Conservation (phyloP, 2,797 vertebrate species). For the Pseudochirops cupreus region DNA sequence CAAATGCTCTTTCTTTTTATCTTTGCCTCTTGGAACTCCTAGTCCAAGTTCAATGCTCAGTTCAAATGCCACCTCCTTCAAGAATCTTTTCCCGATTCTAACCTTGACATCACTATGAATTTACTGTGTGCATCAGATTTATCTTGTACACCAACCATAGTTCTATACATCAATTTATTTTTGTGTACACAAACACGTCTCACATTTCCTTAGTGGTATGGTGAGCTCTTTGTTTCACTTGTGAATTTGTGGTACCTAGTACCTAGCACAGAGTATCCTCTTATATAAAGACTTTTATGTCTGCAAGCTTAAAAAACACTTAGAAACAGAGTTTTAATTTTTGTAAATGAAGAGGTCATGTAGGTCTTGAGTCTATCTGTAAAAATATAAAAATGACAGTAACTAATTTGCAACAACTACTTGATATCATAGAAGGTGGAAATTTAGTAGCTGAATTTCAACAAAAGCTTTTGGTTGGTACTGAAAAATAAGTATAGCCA, state of each 20-base stretch:
- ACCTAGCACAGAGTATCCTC: not conserved
- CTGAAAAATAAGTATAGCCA: not conserved
- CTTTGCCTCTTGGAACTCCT: not conserved
- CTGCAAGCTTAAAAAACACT: not conserved
- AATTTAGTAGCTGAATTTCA: not conserved
- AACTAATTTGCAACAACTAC: not conserved
- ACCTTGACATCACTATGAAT: not conserved
- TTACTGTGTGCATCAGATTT: not conserved
- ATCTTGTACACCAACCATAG: not conserved
- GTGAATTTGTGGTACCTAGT: too few species aligned
- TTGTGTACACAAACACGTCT: not conserved
- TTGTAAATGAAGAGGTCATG: not conserved
- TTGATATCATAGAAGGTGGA: not conserved
- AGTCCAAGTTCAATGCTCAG: not conserved
- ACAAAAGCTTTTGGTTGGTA: not conserved
- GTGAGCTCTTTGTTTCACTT: too few species aligned
- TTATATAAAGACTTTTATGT: not conserved
- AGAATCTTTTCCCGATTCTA: not conserved
- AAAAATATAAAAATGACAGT: not conserved
- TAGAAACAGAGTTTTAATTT: not conserved
- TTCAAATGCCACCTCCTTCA: not conserved
- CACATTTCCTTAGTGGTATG: not conserved
- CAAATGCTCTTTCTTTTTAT: not conserved
- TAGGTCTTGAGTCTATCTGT: not conserved
- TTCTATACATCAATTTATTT: not conserved